Conservation (phyloP, 1,140 invertebrate genomes). For the Galendromus occidentalis region DNA sequence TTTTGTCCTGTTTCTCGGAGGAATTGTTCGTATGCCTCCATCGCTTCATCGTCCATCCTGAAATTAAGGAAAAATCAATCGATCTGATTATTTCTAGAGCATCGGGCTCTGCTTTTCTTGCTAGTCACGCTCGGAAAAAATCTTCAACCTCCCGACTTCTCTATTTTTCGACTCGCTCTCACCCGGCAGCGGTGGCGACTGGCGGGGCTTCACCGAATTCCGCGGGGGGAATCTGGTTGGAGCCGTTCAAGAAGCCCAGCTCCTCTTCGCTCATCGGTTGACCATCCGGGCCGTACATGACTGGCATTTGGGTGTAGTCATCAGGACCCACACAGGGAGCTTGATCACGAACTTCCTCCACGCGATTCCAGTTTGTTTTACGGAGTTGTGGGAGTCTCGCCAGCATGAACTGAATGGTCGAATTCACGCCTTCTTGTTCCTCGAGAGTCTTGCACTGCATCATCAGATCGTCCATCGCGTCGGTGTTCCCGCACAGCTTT, state of each 20-base stretch:
- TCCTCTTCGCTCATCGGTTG: not conserved
- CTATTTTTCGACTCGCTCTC: not conserved
- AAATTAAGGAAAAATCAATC: not conserved
- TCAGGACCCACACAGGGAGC: not conserved
- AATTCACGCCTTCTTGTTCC: not conserved
- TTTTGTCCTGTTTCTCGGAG: not conserved
- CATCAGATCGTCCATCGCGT: not conserved
- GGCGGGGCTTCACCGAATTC: not conserved
- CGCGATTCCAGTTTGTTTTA: not conserved
- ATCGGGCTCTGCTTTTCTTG: not conserved
- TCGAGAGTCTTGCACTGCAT: not conserved
- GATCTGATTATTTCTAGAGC: not conserved
- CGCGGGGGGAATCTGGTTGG: not conserved
- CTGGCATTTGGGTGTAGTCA: not conserved
- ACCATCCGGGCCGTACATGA: conserved; percentile 2
- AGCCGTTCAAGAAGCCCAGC: not conserved
- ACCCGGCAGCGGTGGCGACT: not conserved
- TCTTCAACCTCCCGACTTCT: too few relatives aligned
- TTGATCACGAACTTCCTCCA: not conserved
- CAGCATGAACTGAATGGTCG: not conserved
- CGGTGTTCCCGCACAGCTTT: not conserved
- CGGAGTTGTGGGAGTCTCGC: not conserved
- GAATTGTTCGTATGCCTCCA: not conserved
- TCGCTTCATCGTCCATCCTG: conserved; percentile 3
- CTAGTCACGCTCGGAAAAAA: not conserved